Evolutionary conservation across 1,140 invertebrate species (phyloP).

Genomic region (Meteorus sp.): DNA sequence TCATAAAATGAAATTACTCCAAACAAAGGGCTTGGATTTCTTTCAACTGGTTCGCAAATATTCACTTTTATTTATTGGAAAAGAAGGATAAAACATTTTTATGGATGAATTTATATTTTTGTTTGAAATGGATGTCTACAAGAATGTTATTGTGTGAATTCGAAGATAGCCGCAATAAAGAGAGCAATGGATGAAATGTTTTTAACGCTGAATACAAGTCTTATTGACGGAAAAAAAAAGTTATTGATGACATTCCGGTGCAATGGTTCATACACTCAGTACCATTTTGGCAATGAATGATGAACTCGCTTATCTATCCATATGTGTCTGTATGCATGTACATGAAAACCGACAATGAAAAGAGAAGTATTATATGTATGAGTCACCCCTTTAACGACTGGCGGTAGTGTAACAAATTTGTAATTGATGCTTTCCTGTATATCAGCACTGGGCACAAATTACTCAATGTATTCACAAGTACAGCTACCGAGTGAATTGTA

Average conservation of each 20-base stretch:
- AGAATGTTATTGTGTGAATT: no score
- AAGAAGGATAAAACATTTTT: no score
- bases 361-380: background rate
- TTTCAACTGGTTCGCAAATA: background rate
- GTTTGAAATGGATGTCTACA: no score
- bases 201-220: no score
- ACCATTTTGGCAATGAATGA: no score
- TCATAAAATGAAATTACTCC: constrained; percentile 26
- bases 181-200: no score
- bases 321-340: background rate
- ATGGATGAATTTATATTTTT: background rate
- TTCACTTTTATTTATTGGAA: constrained; percentile 8
- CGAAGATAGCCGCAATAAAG: no score
- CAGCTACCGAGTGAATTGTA: background rate
- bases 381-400: constrained; percentile 12
- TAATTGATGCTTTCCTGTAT: constrained; percentile 21
- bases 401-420: constrained; percentile 22
- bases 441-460: constrained; percentile 20
- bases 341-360: no score
- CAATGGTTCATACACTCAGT: no score
- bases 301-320: background rate
- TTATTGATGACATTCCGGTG: no score
- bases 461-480: constrained; percentile 17
- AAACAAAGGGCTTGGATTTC: constrained; percentile 21
- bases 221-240: no score